Percentiles rank a stretch among this genome's conserved stretches.
Conservation (phyloP, 2,113 vertebrate genomes). For the Eulemur macaco region DNA sequence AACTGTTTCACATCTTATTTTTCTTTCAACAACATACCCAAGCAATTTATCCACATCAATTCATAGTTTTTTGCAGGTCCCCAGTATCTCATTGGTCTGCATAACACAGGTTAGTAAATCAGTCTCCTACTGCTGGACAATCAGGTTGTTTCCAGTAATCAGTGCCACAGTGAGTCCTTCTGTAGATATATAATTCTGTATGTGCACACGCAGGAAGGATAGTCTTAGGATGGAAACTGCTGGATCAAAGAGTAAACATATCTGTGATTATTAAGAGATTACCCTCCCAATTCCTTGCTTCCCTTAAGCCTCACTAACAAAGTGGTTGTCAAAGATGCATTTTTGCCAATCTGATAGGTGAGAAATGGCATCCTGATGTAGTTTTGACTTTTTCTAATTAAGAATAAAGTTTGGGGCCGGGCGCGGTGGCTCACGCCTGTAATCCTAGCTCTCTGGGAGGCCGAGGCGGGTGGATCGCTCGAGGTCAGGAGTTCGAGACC, state of each 20-base stretch:
- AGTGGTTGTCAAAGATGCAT: background rate
- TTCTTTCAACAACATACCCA: background rate
- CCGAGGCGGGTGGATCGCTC: too few relatives aligned
- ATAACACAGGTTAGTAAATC: background rate
- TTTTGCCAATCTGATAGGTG: background rate
- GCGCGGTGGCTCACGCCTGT: too few relatives aligned
- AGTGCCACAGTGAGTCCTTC: background rate
- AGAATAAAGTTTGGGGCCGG: background rate
- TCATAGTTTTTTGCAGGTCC: background rate
- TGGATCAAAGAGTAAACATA: background rate
- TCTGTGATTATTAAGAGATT: background rate
- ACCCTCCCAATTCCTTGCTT: background rate
- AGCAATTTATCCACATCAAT: background rate
- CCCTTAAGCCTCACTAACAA: background rate
- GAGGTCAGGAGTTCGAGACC: too few relatives aligned
- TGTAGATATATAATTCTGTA: background rate
- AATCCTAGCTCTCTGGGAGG: too few relatives aligned
- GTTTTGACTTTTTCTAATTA: background rate
- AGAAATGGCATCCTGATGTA: background rate
- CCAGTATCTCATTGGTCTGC: background rate
- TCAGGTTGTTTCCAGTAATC: background rate
- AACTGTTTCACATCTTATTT: background rate
- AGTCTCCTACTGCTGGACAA: background rate
- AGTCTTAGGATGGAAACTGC: background rate
- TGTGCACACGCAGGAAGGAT: background rate